Percentiles rank a stretch among this genome's conserved stretches.
These are phyloP conservation scores for Drosophila monieri DNA, from an alignment of 2,888 invertebrate species.

Conservation along the genomic window DNA sequence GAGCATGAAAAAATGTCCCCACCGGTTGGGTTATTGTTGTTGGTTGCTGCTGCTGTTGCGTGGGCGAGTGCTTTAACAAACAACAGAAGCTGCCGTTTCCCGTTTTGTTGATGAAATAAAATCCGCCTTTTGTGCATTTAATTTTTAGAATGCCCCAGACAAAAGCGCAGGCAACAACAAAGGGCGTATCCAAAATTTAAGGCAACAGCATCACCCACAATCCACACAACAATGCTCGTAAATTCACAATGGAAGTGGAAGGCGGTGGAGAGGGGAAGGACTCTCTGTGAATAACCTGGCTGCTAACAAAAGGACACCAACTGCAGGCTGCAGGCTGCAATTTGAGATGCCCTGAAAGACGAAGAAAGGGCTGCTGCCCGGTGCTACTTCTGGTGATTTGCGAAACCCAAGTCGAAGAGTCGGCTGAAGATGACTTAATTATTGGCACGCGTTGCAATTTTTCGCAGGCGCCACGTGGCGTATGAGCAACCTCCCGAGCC, in stretches of 20 bases:
- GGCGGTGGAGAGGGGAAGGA: constrained; percentile 45
- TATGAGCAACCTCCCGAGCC: constrained; percentile 69
- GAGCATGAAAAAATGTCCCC: constrained; percentile 69
- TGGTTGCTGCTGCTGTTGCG: constrained; percentile 61
- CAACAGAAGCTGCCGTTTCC: constrained; percentile 79
- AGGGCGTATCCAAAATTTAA: constrained; percentile 72
- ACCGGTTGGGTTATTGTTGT: constrained; percentile 1
- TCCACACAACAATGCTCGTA: constrained; percentile 65
- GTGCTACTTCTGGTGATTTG: constrained; percentile 30
- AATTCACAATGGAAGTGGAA: constrained; percentile 53
- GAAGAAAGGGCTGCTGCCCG: constrained; percentile 46
- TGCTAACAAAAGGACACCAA: constrained; percentile 74
- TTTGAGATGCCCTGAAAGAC: constrained; percentile 62
- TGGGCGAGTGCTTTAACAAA: constrained; percentile 76
- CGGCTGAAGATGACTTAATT: constrained; percentile 70
- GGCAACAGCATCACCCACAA: constrained; percentile 55
- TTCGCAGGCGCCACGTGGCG: constrained; percentile 71
- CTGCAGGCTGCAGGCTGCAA: constrained; percentile 71
- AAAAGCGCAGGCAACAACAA: constrained; percentile 76
- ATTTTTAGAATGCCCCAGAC: constrained; percentile 75
- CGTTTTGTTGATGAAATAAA: constrained; percentile 79
- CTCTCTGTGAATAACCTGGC: constrained; percentile 66
- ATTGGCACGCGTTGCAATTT: constrained; percentile 81
- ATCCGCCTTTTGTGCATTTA: constrained; percentile 81
- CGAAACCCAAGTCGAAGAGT: constrained; percentile 15